phyloP scores from a whole-genome alignment of 2,888 invertebrate genomes.

The Lasioglossum calceatum region DNA sequence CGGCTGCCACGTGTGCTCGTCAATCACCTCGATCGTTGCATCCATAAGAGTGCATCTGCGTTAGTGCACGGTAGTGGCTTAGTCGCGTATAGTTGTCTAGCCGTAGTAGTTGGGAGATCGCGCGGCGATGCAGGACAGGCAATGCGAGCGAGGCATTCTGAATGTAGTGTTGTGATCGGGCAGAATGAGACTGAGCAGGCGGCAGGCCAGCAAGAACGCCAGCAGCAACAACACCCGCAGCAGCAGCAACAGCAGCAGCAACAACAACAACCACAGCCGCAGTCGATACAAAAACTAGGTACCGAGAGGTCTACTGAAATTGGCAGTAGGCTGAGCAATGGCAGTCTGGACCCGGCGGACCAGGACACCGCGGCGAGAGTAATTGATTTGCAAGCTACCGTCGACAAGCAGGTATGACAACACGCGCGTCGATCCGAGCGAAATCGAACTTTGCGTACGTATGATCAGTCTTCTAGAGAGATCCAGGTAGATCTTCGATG shows the following conservation, averaged over 20 bases:
- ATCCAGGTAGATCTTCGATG: slow-evolving; percentile 30
- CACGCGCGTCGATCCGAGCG: slow-evolving; percentile 22
- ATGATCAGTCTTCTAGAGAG: slow-evolving; percentile 34
- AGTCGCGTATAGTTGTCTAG: slow-evolving; percentile 72
- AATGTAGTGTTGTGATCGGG: slow-evolving; percentile 84
- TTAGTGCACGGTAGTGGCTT: slow-evolving; percentile 65
- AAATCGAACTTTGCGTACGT: slow-evolving; percentile 37
- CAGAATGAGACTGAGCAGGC: slow-evolving; percentile 81
- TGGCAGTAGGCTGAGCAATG: slow-evolving; percentile 83
- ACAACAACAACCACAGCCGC: slow-evolving; percentile 69
- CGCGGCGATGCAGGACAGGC: slow-evolving; percentile 74
- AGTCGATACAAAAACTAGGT: slow-evolving; percentile 77
- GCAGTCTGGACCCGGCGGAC: slow-evolving; percentile 85
- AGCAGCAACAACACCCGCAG: slow-evolving; percentile 80
- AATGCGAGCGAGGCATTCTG: slow-evolving; percentile 81
- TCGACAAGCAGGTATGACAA: slow-evolving; percentile 92
- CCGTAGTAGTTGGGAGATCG: slow-evolving; percentile 72
- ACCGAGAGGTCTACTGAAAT: slow-evolving; percentile 75
- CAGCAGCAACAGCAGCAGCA: slow-evolving; percentile 75
- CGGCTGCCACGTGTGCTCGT: slow-evolving; percentile 33
- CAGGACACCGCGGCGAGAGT: slow-evolving; percentile 88
- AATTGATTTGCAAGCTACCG: slow-evolving; percentile 92
- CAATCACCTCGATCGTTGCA: slow-evolving; percentile 65
- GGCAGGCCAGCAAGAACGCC: slow-evolving; percentile 79
- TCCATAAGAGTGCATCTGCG: slow-evolving; percentile 68